Evolutionary conservation across 2,113 vertebrate species (phyloP), one percentile per base, ranked within the genome.

Genomic region (Etia nguti): DNA sequence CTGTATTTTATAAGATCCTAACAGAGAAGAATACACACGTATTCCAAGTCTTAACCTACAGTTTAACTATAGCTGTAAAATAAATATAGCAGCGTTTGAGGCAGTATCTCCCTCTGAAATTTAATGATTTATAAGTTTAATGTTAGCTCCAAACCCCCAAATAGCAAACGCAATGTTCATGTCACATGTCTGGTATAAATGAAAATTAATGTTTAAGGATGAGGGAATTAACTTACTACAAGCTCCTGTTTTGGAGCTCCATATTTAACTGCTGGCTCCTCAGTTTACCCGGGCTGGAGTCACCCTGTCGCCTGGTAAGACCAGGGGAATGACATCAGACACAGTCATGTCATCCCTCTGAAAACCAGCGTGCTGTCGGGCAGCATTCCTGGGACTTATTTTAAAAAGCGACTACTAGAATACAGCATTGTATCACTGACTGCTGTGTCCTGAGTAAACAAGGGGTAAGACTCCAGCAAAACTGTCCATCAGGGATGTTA

Each of bases 211-310:
- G 15, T 5, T 50, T 84, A 38, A 59, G n/a, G 8, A 79, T 68
- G 2, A 38, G 43, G 31, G 70, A 41, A n/a, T 82, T 79, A 13
- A 56, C 50, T 85, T 83, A 84, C 81, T 81, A 60, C 54, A 79
- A 26, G 81, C 65, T 46, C 84, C 88, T 84, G 70, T 92, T 94
- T 81, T 81, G 65, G 68, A 91, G 82, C 59, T 92, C 92, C 94
- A 92, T 87, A 91, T 94, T 95, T 96, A 95, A 94, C 92, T 48
- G 31, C 36, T 41, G 80, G 86, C 83, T 92, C 55, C 95, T 95
- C 94, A 84, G 87, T 93, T 95, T 96, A 95, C 91, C 50, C 54
- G 1, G 4, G 38, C 85, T 79, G 91, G 81, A 94, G 95, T 93
- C 95, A 22, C 41, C 77, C 89, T 94, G 96, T 93, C 95, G 94